Evolutionary conservation across 2,888 invertebrate species (phyloP), one percentile per base, ranked within the genome.

Genomic region (Sesamia inferens): DNA sequence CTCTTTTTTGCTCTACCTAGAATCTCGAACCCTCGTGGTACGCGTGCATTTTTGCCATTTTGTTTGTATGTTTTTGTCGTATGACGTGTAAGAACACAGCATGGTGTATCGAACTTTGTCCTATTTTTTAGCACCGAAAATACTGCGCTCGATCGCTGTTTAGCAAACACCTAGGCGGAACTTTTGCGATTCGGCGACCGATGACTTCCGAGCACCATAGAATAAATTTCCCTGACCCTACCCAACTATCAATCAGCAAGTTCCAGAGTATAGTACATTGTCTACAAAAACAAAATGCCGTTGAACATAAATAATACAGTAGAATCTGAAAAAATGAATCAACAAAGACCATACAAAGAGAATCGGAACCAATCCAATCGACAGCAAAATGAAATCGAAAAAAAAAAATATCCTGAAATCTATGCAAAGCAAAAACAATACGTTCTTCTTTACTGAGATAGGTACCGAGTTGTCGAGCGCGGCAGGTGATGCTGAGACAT

Each of bases 351-450:
- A 61, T 71, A 82, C 78, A 82, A 85, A 81, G n/a, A 59, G 82
- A 81, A 76, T 69, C 14, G 66, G 42, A 67, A 71, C 71, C 81
- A 81, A 81, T 81, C 85, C 81, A 71, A 81, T 81, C 82, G 59
- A 59, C 82, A 55, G 44, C 13, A 66, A 71, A 81, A 81, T 85
- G 82, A 81, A 85, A 82, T 69, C 31, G 31, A 59, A 63, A 71
- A 82, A 85, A 78, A 81, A 76, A 84, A 68, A 69, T 81, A 67
- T 61, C 66, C 54, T 65, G 81, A 77, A 66, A 81, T 70, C 65
- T 84, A 67, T 71, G 63, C 68, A 11, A 19, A 85, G 58, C 59
- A 85, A 81, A 81, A 81, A 81, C 82, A 81, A 85, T 81, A 81
- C 82, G 54, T 58, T 71, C 78, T 71, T 85, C 78, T 81, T 82